A percentile compares a stretch with the other conserved stretches of the same genome.
These are phyloP conservation scores for Harpalus rufipes DNA, from an alignment of 2,888 invertebrate genomes.

Conservation along the genomic window DNA sequence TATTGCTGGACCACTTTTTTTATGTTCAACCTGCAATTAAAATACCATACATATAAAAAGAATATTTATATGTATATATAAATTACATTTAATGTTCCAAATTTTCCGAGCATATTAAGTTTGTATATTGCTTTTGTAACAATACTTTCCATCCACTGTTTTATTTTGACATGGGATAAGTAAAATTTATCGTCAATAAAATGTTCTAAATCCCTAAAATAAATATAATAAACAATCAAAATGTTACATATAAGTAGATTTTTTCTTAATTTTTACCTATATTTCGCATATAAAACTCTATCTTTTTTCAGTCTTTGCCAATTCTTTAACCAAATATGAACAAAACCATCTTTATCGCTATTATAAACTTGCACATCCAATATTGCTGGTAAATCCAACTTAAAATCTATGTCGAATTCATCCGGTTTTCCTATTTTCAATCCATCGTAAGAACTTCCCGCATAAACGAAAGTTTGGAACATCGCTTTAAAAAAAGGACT, in stretches of 20 bases:
- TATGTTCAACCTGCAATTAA: too few species aligned
- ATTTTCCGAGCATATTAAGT: background rate
- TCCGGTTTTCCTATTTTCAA: constrained; percentile 80
- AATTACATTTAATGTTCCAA: too few species aligned
- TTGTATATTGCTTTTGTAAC: constrained; percentile 59
- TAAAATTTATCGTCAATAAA: constrained; percentile 1
- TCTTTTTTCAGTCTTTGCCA: constrained; percentile 26
- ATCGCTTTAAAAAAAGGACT: constrained; percentile 73
- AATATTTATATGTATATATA: too few species aligned
- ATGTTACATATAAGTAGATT: too few species aligned
- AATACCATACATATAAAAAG: too few species aligned
- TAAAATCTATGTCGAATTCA: constrained; percentile 82
- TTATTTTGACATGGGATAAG: constrained; percentile 12
- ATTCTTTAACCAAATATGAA: background rate
- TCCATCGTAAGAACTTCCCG: constrained; percentile 82
- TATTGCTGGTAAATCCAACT: constrained; percentile 78
- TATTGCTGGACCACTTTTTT: too few species aligned
- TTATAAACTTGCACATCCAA: background rate
- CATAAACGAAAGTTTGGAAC: constrained; percentile 76
- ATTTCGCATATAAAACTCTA: constrained; percentile 54
- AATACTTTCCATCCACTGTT: constrained; percentile 27
- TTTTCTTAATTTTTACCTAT: constrained; percentile 55
- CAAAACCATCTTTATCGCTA: constrained; percentile 1
- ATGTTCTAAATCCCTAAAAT: background rate
- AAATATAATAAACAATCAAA: too few species aligned